Conservation (phyloP, 2,888 invertebrate species). For the Spialia ferax region DNA sequence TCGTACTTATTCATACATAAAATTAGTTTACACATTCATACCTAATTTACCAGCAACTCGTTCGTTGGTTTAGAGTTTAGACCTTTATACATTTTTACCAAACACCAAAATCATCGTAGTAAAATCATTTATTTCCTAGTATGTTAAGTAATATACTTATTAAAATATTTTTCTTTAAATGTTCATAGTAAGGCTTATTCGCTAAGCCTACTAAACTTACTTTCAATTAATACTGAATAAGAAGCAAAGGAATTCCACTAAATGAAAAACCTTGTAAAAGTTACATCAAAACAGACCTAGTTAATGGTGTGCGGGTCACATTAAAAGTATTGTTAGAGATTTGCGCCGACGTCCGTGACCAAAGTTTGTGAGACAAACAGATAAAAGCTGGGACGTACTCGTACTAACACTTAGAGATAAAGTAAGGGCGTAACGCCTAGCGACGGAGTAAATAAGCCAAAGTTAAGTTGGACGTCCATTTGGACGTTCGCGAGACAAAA, state of each 20-base stretch:
- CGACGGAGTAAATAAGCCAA: constrained; percentile 34
- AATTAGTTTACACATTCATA: too few species aligned
- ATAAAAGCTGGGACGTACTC: constrained; percentile 14
- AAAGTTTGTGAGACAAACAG: constrained; percentile 25
- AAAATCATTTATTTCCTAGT: too few species aligned
- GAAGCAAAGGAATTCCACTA: neutral
- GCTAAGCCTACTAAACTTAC: too few species aligned
- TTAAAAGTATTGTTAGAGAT: constrained; percentile 20
- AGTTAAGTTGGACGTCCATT: constrained; percentile 30
- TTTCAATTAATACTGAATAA: neutral
- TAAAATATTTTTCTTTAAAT: too few species aligned
- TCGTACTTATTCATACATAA: too few species aligned
- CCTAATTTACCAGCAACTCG: too few species aligned
- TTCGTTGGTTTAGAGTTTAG: too few species aligned
- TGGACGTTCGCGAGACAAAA: constrained; percentile 23
- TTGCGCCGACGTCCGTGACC: neutral
- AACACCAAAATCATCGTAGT: too few species aligned
- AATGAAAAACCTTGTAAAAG: neutral
- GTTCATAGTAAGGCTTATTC: too few species aligned
- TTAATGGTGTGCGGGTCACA: constrained; percentile 10
- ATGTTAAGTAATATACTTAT: too few species aligned
- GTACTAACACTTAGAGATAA: constrained; percentile 33
- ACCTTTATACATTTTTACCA: too few species aligned
- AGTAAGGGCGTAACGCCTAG: constrained; percentile 20
- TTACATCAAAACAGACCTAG: constrained; percentile 15